Evolutionary conservation across 30 jellyfish, hydroid and myxozoan genomes (phyloP), one percentile per base, ranked within the genome.

Genomic region (Sanderia malayensis): DNA sequence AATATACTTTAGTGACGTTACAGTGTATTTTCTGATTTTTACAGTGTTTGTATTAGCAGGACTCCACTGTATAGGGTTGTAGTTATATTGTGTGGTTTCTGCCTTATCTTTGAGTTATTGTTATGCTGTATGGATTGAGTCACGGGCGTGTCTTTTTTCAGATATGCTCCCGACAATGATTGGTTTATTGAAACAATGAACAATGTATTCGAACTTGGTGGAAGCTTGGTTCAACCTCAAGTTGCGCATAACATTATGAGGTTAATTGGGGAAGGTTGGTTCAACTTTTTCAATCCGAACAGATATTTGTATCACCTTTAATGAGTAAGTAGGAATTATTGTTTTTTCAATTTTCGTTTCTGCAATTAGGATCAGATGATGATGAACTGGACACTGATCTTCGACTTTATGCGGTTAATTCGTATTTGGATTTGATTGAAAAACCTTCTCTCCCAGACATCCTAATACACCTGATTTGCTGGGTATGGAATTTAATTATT

Each of bases 181-280:
- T 89, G 97, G 97, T 83, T 65, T 61, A 77, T 89, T 28, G 83
- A 82, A 20, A 83, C 92, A 45, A 89, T 89, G 97, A 89, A 73
- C 33, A 85, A 86, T 4, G 85, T 89, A 7, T 71, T 82, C 62
- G 94, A 89, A 57, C 81, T 82, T 13, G 97, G 95, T 28, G 97
- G 97, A 25, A 52, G 61, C 63, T 64, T 83, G 34, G 95, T 89
- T 8, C 71, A 65, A 44, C 80, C 79, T 28, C 94, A 82, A 29
- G 94, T 82, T 1, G 95, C 95, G n/a, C 80, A 74, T 31, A 79
- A 81, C 60, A 72, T 89, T 27, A 89, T 89, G 97, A 70, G 76
- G 52, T 28, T 89, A 46, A 76, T 89, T 20, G 95, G 95, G 7
- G 95, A 89, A 82, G 97, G 97, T 89, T 69, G 6, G 13, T 23